Conservation (phyloP, 1,140 invertebrate genomes). For the Zophobas atratus region DNA sequence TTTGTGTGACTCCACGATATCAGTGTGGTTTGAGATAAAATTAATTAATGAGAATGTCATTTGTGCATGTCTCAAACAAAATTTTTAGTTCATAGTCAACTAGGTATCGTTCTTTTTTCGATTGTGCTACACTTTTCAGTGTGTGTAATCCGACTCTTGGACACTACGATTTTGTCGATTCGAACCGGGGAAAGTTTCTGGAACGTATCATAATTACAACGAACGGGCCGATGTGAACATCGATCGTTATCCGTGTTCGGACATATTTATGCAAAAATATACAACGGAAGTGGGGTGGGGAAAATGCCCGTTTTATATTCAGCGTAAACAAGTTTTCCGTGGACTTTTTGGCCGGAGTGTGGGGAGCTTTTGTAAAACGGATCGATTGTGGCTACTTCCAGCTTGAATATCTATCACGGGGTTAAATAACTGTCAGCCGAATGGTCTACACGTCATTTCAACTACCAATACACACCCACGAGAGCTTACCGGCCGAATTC, state of each 20-base stretch:
- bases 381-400: constrained; percentile 54
- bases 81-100: too few relatives aligned
- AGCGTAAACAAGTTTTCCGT: constrained; percentile 24
- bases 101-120: too few relatives aligned
- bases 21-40: too few relatives aligned
- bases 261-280: constrained; percentile 34
- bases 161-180: too few relatives aligned
- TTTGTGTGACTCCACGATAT: too few relatives aligned
- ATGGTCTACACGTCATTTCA: constrained; percentile 48
- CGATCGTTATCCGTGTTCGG: constrained; percentile 21
- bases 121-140: too few relatives aligned
- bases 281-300: not conserved
- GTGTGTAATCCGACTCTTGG: too few relatives aligned
- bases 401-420: constrained; percentile 54
- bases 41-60: too few relatives aligned
- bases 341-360: constrained; percentile 3
- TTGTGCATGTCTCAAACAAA: too few relatives aligned
- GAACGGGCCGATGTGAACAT: constrained; percentile 5
- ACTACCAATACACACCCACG: constrained; percentile 28
- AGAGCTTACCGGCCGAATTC: constrained; percentile 44
- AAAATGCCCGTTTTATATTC: constrained; percentile 33
- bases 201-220: constrained; percentile 14
- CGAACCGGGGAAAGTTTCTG: not conserved
- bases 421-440: constrained; percentile 57
- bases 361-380: constrained; percentile 21